Percentiles rank a stretch among this genome's conserved stretches.
These are phyloP conservation scores for Pristionchus exspectatus DNA, from an alignment of 2,888 invertebrate genomes.

Conservation along the genomic window DNA sequence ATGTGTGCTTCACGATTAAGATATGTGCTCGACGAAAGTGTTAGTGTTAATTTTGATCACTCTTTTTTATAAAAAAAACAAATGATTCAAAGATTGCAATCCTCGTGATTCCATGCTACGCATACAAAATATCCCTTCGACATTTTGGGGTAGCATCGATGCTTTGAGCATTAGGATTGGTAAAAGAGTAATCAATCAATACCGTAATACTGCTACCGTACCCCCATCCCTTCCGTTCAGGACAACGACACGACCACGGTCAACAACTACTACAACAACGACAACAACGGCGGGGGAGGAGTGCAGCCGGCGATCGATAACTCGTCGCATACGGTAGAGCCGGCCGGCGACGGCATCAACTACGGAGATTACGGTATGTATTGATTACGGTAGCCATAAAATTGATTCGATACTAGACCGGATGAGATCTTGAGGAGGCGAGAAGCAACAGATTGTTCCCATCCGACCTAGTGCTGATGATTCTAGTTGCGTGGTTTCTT, in stretches of 20 bases:
- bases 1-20: not conserved
- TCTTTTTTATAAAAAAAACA: not conserved
- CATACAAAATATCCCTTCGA: too few relatives aligned
- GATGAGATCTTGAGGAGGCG: too few relatives aligned
- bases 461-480: too few relatives aligned
- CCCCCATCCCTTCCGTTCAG: slow-evolving; percentile 49
- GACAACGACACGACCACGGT: slow-evolving; percentile 74
- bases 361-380: slow-evolving; percentile 50
- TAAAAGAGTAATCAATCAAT: too few relatives aligned
- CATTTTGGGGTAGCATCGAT: too few relatives aligned
- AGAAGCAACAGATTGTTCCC: too few relatives aligned
- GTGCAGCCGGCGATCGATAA: slow-evolving; percentile 39
- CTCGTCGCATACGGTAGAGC: not conserved
- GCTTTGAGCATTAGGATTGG: too few relatives aligned
- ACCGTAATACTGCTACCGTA: not conserved
- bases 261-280: slow-evolving; percentile 71
- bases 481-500: too few relatives aligned
- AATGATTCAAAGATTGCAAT: too few relatives aligned
- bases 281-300: slow-evolving; percentile 24
- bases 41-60: not conserved
- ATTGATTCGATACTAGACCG: too few relatives aligned
- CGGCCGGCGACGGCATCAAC: slow-evolving; percentile 52
- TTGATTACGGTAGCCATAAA: not conserved
- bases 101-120: too few relatives aligned
- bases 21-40: not conserved